phyloP scores from a whole-genome alignment of 64 coral and sea anemone genomes.

The Pachyseris speciosa region DNA sequence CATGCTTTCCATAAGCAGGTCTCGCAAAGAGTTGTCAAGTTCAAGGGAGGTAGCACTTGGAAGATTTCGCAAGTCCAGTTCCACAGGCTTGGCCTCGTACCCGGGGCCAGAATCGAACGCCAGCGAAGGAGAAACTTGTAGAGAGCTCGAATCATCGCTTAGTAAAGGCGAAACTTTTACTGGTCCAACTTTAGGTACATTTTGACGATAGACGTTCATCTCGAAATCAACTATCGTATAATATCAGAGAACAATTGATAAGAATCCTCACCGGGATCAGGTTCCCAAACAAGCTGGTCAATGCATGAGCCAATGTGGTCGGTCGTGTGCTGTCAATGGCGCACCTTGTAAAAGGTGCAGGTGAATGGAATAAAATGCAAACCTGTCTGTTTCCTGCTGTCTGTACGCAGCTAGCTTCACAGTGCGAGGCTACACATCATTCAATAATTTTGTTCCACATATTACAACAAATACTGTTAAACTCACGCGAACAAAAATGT shows the following conservation, averaged over 20 bases:
- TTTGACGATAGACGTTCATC: not conserved
- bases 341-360: not conserved
- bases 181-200: not conserved
- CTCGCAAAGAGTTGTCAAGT: conserved; percentile 58
- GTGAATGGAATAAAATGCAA: conserved; percentile 2
- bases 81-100: conserved; percentile 35
- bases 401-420: not conserved
- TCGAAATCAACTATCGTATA: not conserved
- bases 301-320: too few species aligned
- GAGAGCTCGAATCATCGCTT: not conserved
- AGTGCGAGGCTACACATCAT: not conserved
- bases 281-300: not conserved
- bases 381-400: not conserved
- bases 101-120: conserved; percentile 53
- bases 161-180: not conserved
- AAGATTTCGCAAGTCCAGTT: conserved; percentile 43
- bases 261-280: not conserved
- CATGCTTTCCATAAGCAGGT: conserved; percentile 30
- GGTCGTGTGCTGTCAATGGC: not conserved
- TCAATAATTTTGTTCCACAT: not conserved
- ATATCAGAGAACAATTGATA: not conserved
- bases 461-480: too few species aligned
- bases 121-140: conserved; percentile 25
- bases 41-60: conserved; percentile 14
- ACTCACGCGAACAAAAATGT: too few species aligned